A percentile compares a stretch with the other conserved stretches of the same genome.
phyloP scores from a whole-genome alignment of 2,113 vertebrate genomes.

The Azemiops feae region DNA sequence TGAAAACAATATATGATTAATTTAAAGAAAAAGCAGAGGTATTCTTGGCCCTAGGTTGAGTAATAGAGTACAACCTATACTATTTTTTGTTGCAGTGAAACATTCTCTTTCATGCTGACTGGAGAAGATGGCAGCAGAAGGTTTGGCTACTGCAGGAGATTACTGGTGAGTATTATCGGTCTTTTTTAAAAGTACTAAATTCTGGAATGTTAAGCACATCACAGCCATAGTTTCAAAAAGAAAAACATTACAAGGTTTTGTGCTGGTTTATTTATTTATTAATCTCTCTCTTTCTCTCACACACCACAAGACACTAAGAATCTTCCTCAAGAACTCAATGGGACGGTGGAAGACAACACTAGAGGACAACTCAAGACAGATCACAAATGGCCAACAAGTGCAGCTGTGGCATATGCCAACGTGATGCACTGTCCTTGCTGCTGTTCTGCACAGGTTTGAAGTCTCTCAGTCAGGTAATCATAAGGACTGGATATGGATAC shows the following conservation, averaged over 20 bases:
- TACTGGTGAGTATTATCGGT: conserved; percentile 83
- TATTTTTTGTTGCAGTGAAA: conserved; percentile 82
- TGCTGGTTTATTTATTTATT: not conserved
- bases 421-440: not conserved
- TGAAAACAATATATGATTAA: not conserved
- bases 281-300: not conserved
- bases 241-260: not conserved
- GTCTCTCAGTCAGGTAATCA: not conserved
- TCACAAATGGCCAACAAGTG: not conserved
- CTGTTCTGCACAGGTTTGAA: not conserved
- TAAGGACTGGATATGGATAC: not conserved
- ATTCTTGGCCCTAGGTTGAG: not conserved
- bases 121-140: conserved; percentile 95
- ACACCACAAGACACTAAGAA: not conserved
- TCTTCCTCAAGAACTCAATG: not conserved
- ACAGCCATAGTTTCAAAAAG: not conserved
- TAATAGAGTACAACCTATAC: not conserved
- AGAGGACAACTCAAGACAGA: not conserved
- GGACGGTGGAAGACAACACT: not conserved
- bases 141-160: conserved; percentile 95
- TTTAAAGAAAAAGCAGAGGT: not conserved
- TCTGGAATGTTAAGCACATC: not conserved
- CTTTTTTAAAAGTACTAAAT: not conserved
- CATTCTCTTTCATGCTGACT: conserved; percentile 99
- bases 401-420: not conserved